Evolutionary conservation across 2,888 invertebrate species (phyloP).

Genomic region (Kryphioiulus occultus): DNA sequence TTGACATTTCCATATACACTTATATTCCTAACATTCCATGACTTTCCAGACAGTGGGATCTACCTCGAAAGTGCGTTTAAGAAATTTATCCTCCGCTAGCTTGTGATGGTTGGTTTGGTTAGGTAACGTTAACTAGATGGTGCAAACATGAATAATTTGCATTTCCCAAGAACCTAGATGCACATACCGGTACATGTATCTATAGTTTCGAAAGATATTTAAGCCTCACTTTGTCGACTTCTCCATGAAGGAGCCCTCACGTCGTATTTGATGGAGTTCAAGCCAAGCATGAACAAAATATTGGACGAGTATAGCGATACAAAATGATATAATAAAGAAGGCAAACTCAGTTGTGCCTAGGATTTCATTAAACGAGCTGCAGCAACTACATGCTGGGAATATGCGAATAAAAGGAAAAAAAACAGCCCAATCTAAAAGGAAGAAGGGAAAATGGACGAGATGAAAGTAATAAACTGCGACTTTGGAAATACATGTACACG

Average conservation of each 20-base stretch:
- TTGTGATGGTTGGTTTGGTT: too few species aligned
- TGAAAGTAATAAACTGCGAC: background rate
- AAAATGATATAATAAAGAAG: background rate
- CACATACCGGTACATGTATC: too few species aligned
- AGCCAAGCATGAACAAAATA: background rate
- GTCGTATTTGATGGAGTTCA: background rate
- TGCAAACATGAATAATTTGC: too few species aligned
- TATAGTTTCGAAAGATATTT: background rate
- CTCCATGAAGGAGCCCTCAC: background rate
- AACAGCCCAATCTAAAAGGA: background rate
- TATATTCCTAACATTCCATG: too few species aligned
- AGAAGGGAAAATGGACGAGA: background rate
- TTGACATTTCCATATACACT: too few species aligned
- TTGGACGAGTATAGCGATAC: background rate
- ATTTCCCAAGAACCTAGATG: too few species aligned
- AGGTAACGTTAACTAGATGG: too few species aligned
- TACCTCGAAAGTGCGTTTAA: too few species aligned
- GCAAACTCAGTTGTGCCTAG: background rate
- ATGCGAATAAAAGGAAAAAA: constrained; percentile 21
- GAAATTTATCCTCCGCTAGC: too few species aligned
- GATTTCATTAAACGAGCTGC: constrained; percentile 32
- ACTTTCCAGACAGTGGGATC: too few species aligned
- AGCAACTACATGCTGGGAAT: constrained; percentile 36
- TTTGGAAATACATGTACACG: background rate
- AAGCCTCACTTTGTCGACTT: background rate